A percentile compares a stretch with the other conserved stretches of the same genome.
Evolutionary conservation across 2,888 invertebrate species (phyloP).

Genomic region (Shargacucullia verbasci): DNA sequence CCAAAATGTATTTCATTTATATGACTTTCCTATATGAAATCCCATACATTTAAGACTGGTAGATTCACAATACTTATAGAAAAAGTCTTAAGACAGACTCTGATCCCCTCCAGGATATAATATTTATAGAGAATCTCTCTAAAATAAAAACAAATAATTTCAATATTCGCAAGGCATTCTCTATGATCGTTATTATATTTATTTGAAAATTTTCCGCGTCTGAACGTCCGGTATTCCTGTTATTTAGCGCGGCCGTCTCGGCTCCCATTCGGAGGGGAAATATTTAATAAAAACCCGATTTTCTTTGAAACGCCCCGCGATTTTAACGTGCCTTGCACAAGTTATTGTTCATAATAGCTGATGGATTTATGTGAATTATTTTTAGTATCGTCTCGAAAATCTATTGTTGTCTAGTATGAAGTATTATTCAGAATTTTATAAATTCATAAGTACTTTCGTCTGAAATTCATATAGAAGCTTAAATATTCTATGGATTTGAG

Average conservation of each 20-base stretch:
- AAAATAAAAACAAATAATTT: conserved; percentile 53
- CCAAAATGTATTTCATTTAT: too few relatives aligned
- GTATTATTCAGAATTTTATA: background rate
- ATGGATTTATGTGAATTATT: conserved; percentile 51
- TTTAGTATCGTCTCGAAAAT: conserved; percentile 12
- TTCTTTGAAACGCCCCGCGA: conserved; percentile 63
- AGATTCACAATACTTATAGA: too few relatives aligned
- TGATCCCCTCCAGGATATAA: conserved; percentile 5
- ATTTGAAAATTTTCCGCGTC: conserved; percentile 66
- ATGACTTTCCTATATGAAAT: too few relatives aligned
- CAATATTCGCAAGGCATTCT: conserved; percentile 55
- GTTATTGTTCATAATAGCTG: conserved; percentile 55
- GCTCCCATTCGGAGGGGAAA: conserved; percentile 63
- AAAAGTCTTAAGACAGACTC: too few relatives aligned
- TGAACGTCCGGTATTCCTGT: conserved; percentile 64
- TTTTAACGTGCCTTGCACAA: conserved; percentile 59
- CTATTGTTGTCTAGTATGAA: conserved; percentile 2
- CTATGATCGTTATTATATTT: conserved; percentile 66
- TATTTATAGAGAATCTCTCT: conserved; percentile 10
- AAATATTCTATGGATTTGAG: too few relatives aligned
- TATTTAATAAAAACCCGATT: conserved; percentile 69
- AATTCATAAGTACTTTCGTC: background rate
- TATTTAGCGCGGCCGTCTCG: conserved; percentile 62
- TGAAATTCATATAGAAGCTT: too few relatives aligned
- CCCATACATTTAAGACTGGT: too few relatives aligned